phyloP scores from a whole-genome alignment of 1,140 invertebrate genomes.

The Dinothrombium tinctorium region DNA sequence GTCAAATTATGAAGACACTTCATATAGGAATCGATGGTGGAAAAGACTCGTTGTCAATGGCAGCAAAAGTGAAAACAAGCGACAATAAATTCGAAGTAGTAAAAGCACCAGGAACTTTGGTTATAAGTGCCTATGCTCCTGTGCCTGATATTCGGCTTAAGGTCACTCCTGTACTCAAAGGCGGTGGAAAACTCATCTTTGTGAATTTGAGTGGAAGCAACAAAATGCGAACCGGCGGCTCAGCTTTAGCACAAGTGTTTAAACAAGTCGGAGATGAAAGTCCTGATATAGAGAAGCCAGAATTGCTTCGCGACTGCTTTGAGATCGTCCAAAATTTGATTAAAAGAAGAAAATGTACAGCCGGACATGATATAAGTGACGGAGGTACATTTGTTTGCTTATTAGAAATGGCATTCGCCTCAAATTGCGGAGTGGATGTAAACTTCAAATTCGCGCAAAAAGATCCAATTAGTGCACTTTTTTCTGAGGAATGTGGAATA shows the following conservation, averaged over 20 bases:
- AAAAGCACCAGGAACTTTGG: slow-evolving; percentile 41
- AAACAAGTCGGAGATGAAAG: slow-evolving; percentile 51
- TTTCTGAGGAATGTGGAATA: slow-evolving; percentile 75
- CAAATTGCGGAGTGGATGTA: slow-evolving; percentile 49
- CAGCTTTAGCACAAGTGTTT: slow-evolving; percentile 70
- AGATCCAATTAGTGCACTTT: slow-evolving; percentile 30
- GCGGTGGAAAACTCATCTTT: slow-evolving; percentile 31
- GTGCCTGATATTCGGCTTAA: slow-evolving; percentile 54
- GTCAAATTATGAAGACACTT: slow-evolving; percentile 51
- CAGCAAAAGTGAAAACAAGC: slow-evolving; percentile 43
- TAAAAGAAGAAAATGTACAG: slow-evolving; percentile 38
- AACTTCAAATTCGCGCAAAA: slow-evolving; percentile 21
- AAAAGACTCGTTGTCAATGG: slow-evolving; percentile 95
- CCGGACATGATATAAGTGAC: slow-evolving; percentile 93
- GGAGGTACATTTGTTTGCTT: slow-evolving; percentile 71
- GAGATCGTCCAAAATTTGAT: slow-evolving; percentile 56
- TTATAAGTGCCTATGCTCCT: slow-evolving; percentile 79
- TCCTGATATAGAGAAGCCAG: slow-evolving; percentile 51
- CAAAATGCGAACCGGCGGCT: slow-evolving; percentile 53
- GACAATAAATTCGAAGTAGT: slow-evolving; percentile 28
- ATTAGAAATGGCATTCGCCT: slow-evolving; percentile 85
- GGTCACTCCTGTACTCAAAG: slow-evolving; percentile 59
- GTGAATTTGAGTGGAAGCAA: slow-evolving; percentile 26
- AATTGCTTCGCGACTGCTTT: slow-evolving; percentile 44
- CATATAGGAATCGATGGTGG: slow-evolving; percentile 88